Conservation (phyloP, 2,888 invertebrate genomes). For the Lasioglossum vierecki region DNA sequence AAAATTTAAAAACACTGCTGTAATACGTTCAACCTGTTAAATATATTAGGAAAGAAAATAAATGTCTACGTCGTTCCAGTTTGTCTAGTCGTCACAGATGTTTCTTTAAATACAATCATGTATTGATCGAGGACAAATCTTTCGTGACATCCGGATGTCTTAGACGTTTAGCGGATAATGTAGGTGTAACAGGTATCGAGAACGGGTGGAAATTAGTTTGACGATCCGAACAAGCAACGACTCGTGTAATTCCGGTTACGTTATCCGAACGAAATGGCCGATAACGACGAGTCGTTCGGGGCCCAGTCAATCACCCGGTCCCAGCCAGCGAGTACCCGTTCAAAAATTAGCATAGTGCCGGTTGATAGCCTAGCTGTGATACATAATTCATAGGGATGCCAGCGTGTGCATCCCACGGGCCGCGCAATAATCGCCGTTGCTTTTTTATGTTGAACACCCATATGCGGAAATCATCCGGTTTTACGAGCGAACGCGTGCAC, state of each 20-base stretch:
- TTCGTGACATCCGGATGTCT: background rate
- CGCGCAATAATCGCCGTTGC: slow-evolving; percentile 38
- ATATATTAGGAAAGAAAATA: too few species aligned
- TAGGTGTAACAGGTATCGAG: background rate
- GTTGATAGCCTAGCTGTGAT: slow-evolving; percentile 61
- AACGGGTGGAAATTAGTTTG: slow-evolving; percentile 15
- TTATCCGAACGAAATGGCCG: slow-evolving; percentile 36
- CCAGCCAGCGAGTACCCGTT: slow-evolving; percentile 52
- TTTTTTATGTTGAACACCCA: slow-evolving; percentile 66
- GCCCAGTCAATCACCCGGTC: slow-evolving; percentile 16
- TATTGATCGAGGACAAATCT: background rate
- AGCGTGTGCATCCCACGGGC: slow-evolving; percentile 36
- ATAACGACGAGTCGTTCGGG: slow-evolving; percentile 46
- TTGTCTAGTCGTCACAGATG: too few species aligned
- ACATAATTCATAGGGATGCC: slow-evolving; percentile 62
- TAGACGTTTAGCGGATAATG: background rate
- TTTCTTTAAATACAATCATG: too few species aligned
- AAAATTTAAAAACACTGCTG: too few species aligned
- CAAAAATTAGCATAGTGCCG: slow-evolving; percentile 67
- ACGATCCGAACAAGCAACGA: slow-evolving; percentile 21
- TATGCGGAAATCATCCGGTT: slow-evolving; percentile 50
- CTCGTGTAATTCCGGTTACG: slow-evolving; percentile 31
- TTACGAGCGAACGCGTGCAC: slow-evolving; percentile 22
- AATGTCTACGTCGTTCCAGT: too few species aligned
- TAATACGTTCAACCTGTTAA: too few species aligned